Evolutionary conservation across 1,140 invertebrate genomes (phyloP).

Genomic region (Cataglyphis hispanica): DNA sequence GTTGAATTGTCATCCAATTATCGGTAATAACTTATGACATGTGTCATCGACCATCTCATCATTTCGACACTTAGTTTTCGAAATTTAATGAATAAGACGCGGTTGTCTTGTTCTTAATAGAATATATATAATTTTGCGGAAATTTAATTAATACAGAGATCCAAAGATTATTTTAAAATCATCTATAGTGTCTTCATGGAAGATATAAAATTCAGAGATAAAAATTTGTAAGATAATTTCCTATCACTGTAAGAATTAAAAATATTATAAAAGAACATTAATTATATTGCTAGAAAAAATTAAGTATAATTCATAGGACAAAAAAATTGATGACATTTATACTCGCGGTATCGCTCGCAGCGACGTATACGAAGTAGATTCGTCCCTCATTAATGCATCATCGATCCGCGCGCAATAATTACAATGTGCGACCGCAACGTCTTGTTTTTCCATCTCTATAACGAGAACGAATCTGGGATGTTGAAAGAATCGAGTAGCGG

Average conservation of each 20-base stretch:
- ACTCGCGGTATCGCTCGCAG: conserved; percentile 2
- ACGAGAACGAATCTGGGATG: conserved; percentile 54
- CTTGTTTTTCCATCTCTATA: conserved; percentile 56
- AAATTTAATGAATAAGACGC: conserved; percentile 13
- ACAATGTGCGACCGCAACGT: conserved; percentile 36
- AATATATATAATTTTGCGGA: not conserved
- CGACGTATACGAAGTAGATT: conserved; percentile 22
- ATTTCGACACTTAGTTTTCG: conserved; percentile 18
- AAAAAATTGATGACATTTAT: conserved; percentile 38
- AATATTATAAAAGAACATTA: not conserved
- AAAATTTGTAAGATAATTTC: conserved; percentile 4
- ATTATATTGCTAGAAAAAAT: conserved; percentile 20
- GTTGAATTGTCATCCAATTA: conserved; percentile 66
- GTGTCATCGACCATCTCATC: conserved; percentile 49
- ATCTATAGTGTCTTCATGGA: not conserved
- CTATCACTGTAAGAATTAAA: not conserved
- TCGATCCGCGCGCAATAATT: conserved; percentile 58
- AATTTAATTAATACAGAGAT: not conserved
- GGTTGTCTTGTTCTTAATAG: conserved; percentile 4
- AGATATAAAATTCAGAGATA: not conserved
- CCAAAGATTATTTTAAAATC: conserved; percentile 13
- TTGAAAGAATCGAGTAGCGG: conserved; percentile 57
- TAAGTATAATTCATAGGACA: conserved; percentile 9
- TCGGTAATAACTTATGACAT: conserved; percentile 56
- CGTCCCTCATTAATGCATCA: conserved; percentile 57